Evolutionary conservation across 23 tunicate genomes (phyloP), one percentile per base, ranked within the genome.

Genomic region (Styela clava): DNA sequence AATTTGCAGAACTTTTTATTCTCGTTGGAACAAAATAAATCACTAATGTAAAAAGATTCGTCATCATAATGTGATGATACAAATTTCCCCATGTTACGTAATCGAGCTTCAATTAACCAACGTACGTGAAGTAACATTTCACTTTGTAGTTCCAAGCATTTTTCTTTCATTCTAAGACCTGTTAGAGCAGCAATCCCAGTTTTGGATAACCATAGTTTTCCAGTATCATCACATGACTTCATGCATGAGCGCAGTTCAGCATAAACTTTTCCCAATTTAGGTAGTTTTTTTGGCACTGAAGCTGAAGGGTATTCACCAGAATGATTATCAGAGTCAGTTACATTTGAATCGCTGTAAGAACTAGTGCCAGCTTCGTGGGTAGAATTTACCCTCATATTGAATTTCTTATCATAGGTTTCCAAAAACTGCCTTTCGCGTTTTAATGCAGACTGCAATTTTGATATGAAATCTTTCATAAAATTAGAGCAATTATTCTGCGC

Each of bases 211-310:
- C 70, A 71, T n/a, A 83, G 78, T 85, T 85, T 84, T 12, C 76
- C 69, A 1, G 86, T 34, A 35, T 88, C 94, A 76, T 83, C 74
- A 85, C 98, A 93, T 16, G 86, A 79, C 63, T 93, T 93, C 34
- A 87, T 78, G 31, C 84, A 86, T 26, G 68, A 44, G 61, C 79
- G 77, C 35, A 93, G 78, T 69, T 93, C 98, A 3, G 85, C 86
- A 81, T 93, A 83, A 62, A 93, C 98, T 74, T 93, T 93, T 35
- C 98, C 98, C 0, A 93, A 74, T 52, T 88, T 93, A 1, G 88
- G 88, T 30, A 76, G 44, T 29, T 76, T 76, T 29, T 24, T 52
- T 24, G 24, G 0, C 28, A 20, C 30, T 0, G 27, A 22, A 21
- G 35, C 27, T 7, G 35, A 16, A n/a, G n/a, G n/a, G n/a, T n/a